phyloP scores from a whole-genome alignment of 2,113 vertebrate genomes.

The Callospermophilus lateralis region DNA sequence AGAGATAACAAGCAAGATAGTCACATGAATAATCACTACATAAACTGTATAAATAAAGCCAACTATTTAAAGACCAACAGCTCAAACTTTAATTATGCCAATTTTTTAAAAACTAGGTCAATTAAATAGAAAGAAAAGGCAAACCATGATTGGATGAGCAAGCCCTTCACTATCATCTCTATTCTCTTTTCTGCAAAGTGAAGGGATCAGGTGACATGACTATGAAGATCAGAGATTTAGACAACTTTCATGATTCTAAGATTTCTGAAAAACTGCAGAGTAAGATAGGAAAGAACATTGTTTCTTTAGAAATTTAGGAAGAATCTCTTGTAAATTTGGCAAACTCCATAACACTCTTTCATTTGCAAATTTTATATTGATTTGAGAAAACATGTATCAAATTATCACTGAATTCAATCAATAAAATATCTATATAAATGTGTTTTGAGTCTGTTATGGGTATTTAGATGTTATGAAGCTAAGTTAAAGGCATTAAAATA shows the following conservation, averaged over 20 bases:
- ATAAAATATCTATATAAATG: neutral
- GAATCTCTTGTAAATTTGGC: neutral
- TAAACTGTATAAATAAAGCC: constrained; percentile 55
- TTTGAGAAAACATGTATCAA: neutral
- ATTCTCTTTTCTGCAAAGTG: neutral
- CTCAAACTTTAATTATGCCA: constrained; percentile 13
- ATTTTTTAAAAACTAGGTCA: neutral
- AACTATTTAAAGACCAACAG: constrained; percentile 42
- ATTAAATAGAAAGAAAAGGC: constrained; percentile 39
- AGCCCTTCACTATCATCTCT: neutral
- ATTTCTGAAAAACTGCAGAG: neutral
- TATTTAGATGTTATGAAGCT: neutral
- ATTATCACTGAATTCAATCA: constrained; percentile 36
- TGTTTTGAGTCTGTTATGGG: neutral
- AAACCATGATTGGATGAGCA: neutral
- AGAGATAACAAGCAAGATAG: constrained; percentile 41
- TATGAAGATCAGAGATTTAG: neutral
- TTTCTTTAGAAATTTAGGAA: neutral
- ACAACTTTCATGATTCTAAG: constrained; percentile 1
- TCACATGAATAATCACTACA: constrained; percentile 19
- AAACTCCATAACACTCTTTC: neutral
- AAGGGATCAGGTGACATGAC: neutral
- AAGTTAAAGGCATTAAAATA: constrained; percentile 7
- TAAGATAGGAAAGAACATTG: neutral
- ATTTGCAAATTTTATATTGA: neutral